Evolutionary conservation across 1,140 invertebrate species (phyloP).

Genomic region (Apocrypta bakeri): DNA sequence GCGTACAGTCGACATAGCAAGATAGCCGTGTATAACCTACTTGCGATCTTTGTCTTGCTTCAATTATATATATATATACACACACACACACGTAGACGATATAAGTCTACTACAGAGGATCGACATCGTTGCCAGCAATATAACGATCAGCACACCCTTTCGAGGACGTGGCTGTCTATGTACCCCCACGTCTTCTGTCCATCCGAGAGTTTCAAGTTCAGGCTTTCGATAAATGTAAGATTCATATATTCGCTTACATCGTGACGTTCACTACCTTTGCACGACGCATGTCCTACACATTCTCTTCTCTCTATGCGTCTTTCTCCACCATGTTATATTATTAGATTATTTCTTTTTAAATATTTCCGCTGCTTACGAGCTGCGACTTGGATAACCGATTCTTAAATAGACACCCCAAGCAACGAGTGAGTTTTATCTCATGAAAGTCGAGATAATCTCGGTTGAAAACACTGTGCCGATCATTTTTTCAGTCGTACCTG

Average conservation of each 20-base stretch:
- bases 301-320: not conserved
- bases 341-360: not conserved
- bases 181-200: too few relatives aligned
- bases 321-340: not conserved
- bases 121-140: too few relatives aligned
- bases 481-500: too few relatives aligned
- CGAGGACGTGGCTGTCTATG: too few relatives aligned
- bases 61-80: too few relatives aligned
- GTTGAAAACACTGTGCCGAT: not conserved
- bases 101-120: too few relatives aligned
- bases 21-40: too few relatives aligned
- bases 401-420: not conserved
- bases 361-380: not conserved
- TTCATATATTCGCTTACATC: not conserved
- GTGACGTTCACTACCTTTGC: too few relatives aligned
- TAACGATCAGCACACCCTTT: too few relatives aligned
- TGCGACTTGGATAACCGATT: not conserved
- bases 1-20: too few relatives aligned
- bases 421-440: not conserved
- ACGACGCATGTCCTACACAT: not conserved
- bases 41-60: too few relatives aligned
- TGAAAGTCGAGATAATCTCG: not conserved
- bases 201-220: not conserved
- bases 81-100: not conserved
- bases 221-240: too few relatives aligned